Evolutionary conservation across 2,888 invertebrate genomes (phyloP).

Genomic region (Diarsia dahlii): DNA sequence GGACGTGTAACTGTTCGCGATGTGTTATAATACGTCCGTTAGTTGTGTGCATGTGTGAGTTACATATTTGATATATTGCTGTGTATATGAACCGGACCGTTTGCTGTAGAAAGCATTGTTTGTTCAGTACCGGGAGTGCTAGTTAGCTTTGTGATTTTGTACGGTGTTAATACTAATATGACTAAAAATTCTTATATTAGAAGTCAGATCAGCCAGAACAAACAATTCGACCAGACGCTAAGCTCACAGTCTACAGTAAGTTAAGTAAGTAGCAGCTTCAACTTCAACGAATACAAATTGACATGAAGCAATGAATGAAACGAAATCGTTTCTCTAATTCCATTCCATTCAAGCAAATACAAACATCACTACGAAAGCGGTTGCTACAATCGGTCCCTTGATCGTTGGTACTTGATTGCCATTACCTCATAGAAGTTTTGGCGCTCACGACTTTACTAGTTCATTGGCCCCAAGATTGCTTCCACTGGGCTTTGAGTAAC

Average conservation of each 20-base stretch:
- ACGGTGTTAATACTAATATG: conserved; percentile 9
- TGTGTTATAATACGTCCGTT: conserved; percentile 54
- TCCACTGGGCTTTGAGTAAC: conserved; percentile 28
- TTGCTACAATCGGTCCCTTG: conserved; percentile 31
- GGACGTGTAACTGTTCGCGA: conserved; percentile 46
- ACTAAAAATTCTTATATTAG: conserved; percentile 4
- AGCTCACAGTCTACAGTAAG: conserved; percentile 12
- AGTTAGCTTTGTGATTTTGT: conserved; percentile 18
- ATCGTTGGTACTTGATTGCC: conserved; percentile 30
- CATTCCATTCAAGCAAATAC: conserved; percentile 22
- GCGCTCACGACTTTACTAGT: conserved; percentile 56
- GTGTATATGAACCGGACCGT: conserved; percentile 13
- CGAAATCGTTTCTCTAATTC: conserved; percentile 13
- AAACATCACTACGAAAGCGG: conserved; percentile 8
- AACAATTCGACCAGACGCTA: conserved; percentile 17
- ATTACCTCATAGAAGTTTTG: conserved; percentile 52
- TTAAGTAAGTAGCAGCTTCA: conserved; percentile 13
- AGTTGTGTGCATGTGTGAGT: conserved; percentile 20
- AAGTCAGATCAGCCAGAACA: conserved; percentile 9
- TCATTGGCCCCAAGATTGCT: conserved; percentile 54
- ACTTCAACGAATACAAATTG: conserved; percentile 23
- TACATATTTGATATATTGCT: conserved; percentile 35
- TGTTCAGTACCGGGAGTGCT: conserved; percentile 8
- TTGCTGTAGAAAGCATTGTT: conserved; percentile 27
- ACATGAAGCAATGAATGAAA: conserved; percentile 32